Evolutionary conservation across 1,140 invertebrate genomes (phyloP), one percentile per base, ranked within the genome.

Genomic region (Lerema accius): DNA sequence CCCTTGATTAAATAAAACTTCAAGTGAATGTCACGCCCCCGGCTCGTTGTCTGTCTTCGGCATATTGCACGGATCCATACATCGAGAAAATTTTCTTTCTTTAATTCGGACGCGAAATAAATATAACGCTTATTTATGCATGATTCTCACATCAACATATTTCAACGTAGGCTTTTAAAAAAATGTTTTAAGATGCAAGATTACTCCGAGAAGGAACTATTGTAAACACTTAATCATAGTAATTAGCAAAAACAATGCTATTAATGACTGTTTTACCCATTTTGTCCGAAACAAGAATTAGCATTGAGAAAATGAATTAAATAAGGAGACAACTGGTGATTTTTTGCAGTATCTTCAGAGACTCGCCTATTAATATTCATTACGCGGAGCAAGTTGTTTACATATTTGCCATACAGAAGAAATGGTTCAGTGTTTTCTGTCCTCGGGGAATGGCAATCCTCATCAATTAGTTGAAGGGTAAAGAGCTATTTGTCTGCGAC

Each of bases 1-100:
- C 76, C 60, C 81, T 86, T 90, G 82, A 88, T 90, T 90, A 88
- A 88, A 88, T 87, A 89, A 87, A 89, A 73, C 80, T 85, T 84
- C 82, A 88, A 78, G 71, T 76, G 48, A 67, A 76, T 60, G 84
- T 86, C 85, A 83, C 26, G 84, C 84, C 84, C 69, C 66, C 65
- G 85, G 86, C 81, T 50, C 32, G 39, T 23, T 58, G 80, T 77
- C 86, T 76, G 50, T 78, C 74, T 74, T 71, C 71, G 78, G 77
- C 76, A 82, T 84, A 78, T 80, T 63, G 69, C 76, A 83, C 78
- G 63, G 67, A 61, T 55, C 67, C 71, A 69, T 58, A 51, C 68
- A 65, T 73, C 62, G 61, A 58, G 63, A 63, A 67, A 53, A 65
- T 68, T 64, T 68, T 65, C 26, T 63, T 9, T 9, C 17, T 50